Percentiles rank a stretch among this genome's conserved stretches.
phyloP scores from a whole-genome alignment of 2,113 vertebrate genomes.

The Ptilonorhynchus violaceus region DNA sequence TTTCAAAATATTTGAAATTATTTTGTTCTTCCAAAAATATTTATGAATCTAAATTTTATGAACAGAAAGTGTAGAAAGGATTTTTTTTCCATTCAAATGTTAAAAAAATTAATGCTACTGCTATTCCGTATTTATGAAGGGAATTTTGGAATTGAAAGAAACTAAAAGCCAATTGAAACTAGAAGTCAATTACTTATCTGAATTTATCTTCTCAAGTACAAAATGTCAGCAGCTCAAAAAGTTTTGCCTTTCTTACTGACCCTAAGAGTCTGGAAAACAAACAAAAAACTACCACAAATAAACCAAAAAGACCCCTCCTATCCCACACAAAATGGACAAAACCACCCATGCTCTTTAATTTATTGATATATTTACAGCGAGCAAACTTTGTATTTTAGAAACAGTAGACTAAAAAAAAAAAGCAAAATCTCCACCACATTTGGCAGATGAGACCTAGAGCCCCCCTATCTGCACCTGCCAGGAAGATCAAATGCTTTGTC shows the following conservation, averaged over 20 bases:
- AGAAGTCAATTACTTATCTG: not conserved
- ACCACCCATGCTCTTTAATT: not conserved
- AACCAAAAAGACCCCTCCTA: not conserved
- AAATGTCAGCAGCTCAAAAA: not conserved
- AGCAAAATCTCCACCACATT: rapidly evolving
- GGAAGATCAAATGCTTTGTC: not conserved
- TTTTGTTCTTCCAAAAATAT: not conserved
- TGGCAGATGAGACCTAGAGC: not conserved
- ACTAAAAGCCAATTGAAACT: not conserved
- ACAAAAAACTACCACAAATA: not conserved
- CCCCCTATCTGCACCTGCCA: not conserved
- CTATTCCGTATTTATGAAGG: not conserved
- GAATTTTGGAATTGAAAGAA: not conserved
- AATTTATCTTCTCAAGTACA: not conserved
- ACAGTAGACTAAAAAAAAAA: not conserved
- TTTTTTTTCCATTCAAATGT: not conserved
- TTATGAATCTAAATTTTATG: not conserved
- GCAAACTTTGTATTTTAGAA: not conserved
- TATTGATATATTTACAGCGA: not conserved
- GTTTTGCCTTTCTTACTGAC: not conserved
- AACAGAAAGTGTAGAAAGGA: not conserved
- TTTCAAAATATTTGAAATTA: not conserved
- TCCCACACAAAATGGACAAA: not conserved
- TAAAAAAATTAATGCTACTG: not conserved
- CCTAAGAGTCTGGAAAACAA: not conserved